phyloP scores from a whole-genome alignment of 2,113 vertebrate species.

The Gobio gobio region DNA sequence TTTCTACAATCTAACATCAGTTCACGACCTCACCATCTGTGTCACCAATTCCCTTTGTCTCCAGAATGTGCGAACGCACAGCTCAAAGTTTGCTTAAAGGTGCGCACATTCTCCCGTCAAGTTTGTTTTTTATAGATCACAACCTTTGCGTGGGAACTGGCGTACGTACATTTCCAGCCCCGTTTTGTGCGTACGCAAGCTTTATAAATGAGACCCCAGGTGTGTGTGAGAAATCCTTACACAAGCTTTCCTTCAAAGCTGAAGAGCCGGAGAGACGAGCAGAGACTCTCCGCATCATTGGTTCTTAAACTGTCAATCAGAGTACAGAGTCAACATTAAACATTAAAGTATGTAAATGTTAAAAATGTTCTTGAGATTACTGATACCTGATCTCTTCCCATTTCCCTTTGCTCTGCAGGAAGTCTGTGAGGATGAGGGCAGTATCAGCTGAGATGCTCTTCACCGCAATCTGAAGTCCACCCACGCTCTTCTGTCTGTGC shows the following conservation, averaged over 20 bases:
- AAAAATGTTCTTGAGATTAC: neutral
- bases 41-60: too few species aligned
- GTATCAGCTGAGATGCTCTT: conserved; percentile 31
- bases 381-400: conserved; percentile 16
- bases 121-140: too few species aligned
- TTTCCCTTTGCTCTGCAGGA: neutral
- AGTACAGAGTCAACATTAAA: neutral
- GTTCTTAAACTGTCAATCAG: conserved; percentile 14
- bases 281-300: conserved; percentile 10
- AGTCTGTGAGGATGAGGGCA: neutral
- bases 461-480: conserved; percentile 12
- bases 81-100: too few species aligned
- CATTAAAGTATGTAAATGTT: neutral
- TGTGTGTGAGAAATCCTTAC: neutral
- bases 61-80: too few species aligned
- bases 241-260: conserved; percentile 21
- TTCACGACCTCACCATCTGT: too few species aligned
- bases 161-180: too few species aligned
- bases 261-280: conserved; percentile 14
- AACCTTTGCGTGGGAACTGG: too few species aligned
- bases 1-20: too few species aligned
- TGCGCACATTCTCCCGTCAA: too few species aligned
- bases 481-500: conserved; percentile 13
- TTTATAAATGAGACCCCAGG: too few species aligned
- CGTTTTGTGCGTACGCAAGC: too few species aligned